Base-by-base conservation (phyloP, 2,113 vertebrate genomes). In the Menura novaehollandiae region DNA sequence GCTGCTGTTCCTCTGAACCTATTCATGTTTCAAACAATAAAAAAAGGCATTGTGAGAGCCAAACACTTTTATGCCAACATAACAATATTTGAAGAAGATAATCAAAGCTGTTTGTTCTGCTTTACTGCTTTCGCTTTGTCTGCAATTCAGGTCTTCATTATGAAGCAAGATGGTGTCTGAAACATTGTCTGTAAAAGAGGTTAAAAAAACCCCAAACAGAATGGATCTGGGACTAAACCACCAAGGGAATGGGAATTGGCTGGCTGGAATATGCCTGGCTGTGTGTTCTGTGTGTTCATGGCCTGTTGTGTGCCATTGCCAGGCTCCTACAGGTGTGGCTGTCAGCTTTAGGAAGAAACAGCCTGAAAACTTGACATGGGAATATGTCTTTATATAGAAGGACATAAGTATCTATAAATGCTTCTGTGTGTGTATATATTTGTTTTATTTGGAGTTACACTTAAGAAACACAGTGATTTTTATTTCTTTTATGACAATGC, bases 61-160 rank as follows among this genome's bases (percentile, higher is more conserved):
- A 80, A 93, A 75, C 49, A 14, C 85, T 92, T 93, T 30, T 6
- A 22, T 85, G 90, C 79, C 88, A 92, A 53, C 41, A 3, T 59
- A 86, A 92, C 92, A 94, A 84, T 96, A 92, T 94, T 97, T 93
- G 93, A 92, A 85, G 91, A 95, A 92, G 93, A 92, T 91, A 86
- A 96, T 95, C 82, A 86, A 80, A 95, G 90, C 80, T 95, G 85
- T 95, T 97, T 95, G 93, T 96, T 96, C 93, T 93, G 93, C 91
- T 94, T 86, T 93, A 12, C 79, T 87, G 88, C 56, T 89, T 95
- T 83, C 69, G 47, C 81, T 93, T 92, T 89, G 82, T 86, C 68
- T 95, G 89, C 72, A 56, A 1, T 95, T 96, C 79, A 84, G 75
- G 93, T 86, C 90, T 88, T 95, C 90, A 75, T 94, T 93, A 84